Base-by-base conservation (phyloP, 1,140 invertebrate species). In the Lanistes nyassanus region DNA sequence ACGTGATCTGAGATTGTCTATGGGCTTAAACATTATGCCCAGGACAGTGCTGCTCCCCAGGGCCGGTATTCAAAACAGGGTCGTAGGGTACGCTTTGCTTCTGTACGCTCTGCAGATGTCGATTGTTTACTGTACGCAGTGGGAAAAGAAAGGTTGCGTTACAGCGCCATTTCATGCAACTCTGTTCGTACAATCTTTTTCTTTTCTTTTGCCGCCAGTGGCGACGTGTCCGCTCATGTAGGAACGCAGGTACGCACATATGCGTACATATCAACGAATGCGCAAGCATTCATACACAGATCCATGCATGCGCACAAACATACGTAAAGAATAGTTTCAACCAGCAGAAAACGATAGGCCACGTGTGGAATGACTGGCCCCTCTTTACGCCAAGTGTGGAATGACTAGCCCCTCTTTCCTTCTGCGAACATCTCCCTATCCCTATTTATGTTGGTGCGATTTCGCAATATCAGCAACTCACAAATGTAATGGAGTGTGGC, bases 261-360 rank as follows among this genome's bases (percentile, higher is more conserved):
- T 39, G 47, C 34, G 47, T 39, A 42, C 65, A 67, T 39, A 67
- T 39, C 39, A 19, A 67, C 13, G 47, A 3, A 13, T 39, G 26
- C 65, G 47, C 65, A 42, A 19, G 26, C 65, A 67, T 13, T 23
- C 65, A 67, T 39, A 42, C 65, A 67, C 65, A 67, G 19, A 67
- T 39, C 39, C 65, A 67, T 39, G 47, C 34, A 37, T n/a, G 47
- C 34, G 47, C 36, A 42, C 34, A 37, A 16, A 67, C 34, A 31
- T 29, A 65, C n/a, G 29, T 29, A 65, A 19, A 65, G 21, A 34
- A 65, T 36, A 65, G n/a, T n/a, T n/a, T n/a, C n/a, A n/a, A n/a
- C n/a, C n/a, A n/a, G n/a, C n/a, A n/a, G n/a, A n/a, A n/a, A n/a
- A n/a, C n/a, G n/a, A n/a, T n/a, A n/a, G n/a, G n/a, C n/a, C 31